phyloP scores from a whole-genome alignment of 2,113 vertebrate species.

The Dascyllus trimaculatus region DNA sequence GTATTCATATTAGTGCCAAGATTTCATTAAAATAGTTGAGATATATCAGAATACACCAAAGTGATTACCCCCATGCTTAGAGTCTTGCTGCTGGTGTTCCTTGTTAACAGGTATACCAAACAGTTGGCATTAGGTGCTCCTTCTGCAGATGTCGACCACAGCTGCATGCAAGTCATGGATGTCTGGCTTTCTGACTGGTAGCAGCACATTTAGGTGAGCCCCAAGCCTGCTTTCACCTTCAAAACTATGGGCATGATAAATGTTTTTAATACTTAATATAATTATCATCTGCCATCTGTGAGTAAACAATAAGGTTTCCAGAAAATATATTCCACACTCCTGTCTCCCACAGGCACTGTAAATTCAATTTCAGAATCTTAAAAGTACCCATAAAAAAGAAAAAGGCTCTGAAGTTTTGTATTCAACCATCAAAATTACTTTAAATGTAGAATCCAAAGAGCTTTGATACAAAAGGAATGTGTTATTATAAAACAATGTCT shows the following conservation, averaged over 20 bases:
- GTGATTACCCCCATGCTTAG: not conserved
- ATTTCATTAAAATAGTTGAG: too few species aligned
- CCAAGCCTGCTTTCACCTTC: not conserved
- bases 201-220: too few species aligned
- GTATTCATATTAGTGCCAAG: not conserved
- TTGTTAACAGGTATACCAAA: constrained; percentile 7
- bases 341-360: not conserved
- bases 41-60: constrained; percentile 12
- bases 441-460: constrained; percentile 26
- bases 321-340: not conserved
- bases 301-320: not conserved
- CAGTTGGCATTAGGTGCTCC: not conserved
- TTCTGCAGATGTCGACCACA: not conserved
- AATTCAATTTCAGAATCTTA: constrained; percentile 7
- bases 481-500: constrained; percentile 60
- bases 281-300: not conserved
- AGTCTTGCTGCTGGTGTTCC: not conserved
- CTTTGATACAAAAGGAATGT: constrained; percentile 44
- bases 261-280: not conserved
- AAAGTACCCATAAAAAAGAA: constrained; percentile 2
- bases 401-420: not conserved
- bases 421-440: constrained; percentile 34
- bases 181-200: not conserved
- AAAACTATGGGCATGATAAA: not conserved
- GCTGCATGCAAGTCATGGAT: not conserved